A percentile compares a stretch with the other conserved stretches of the same genome.
Evolutionary conservation across 23 tunicate genomes (phyloP).

Genomic region (Styela clava): DNA sequence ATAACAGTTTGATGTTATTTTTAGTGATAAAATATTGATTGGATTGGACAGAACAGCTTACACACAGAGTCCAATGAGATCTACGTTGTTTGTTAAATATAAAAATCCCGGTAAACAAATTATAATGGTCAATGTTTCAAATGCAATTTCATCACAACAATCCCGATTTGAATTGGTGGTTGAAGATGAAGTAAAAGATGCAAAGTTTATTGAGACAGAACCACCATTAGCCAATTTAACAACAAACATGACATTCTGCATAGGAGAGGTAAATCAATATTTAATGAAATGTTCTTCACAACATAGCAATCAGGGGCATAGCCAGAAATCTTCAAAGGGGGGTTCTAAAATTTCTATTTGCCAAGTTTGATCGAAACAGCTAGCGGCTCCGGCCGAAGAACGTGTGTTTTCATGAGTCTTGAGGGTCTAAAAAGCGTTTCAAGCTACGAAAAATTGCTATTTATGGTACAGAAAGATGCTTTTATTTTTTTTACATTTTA

Average conservation of each 20-base stretch:
- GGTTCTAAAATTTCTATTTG: too few species aligned
- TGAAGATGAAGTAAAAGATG: conserved; percentile 21
- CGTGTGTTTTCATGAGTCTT: too few species aligned
- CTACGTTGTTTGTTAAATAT: conserved; percentile 9
- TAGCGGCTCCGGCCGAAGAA: too few species aligned
- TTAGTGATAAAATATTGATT: conserved; percentile 3
- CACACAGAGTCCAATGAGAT: not conserved
- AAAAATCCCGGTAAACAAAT: conserved; percentile 16
- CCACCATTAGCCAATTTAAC: conserved; percentile 62
- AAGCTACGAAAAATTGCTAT: too few species aligned
- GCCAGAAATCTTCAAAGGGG: too few species aligned
- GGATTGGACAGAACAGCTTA: conserved; percentile 7
- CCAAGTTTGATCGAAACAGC: too few species aligned
- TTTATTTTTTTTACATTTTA: too few species aligned
- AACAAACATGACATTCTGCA: conserved; percentile 38
- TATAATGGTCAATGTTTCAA: conserved; percentile 7
- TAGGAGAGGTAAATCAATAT: conserved; percentile 40
- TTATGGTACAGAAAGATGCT: too few species aligned
- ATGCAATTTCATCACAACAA: conserved; percentile 20
- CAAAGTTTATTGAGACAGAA: conserved; percentile 27
- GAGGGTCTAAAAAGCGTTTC: too few species aligned
- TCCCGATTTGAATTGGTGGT: not conserved
- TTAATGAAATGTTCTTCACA: not conserved
- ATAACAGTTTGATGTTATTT: too few species aligned
- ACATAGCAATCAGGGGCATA: not conserved